Percentiles rank a stretch among this genome's conserved stretches.
Conservation (phyloP, 2,888 invertebrate genomes). For the Sminthurinus aureus region DNA sequence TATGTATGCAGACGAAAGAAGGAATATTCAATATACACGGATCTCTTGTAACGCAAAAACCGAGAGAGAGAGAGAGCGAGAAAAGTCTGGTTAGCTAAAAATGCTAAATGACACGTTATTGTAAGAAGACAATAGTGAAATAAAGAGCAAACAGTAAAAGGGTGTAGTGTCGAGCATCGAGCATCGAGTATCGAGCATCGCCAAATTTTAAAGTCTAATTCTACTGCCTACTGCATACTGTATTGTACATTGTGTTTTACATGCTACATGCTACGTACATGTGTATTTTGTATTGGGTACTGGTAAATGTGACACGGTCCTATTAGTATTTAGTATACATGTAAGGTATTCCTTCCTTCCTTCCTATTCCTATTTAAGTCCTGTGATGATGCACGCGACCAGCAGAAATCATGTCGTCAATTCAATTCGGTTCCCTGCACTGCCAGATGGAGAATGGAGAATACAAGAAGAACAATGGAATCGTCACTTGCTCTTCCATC, state of each 20-base stretch:
- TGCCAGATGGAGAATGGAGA: conserved; percentile 38
- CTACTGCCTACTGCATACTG: too few species aligned
- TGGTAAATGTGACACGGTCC: background rate
- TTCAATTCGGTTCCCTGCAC: conserved; percentile 24
- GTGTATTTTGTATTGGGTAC: too few species aligned
- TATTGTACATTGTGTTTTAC: too few species aligned
- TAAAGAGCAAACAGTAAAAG: background rate
- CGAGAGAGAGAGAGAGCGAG: background rate
- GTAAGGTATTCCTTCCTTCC: too few species aligned
- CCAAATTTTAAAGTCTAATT: background rate
- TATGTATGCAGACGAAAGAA: too few species aligned
- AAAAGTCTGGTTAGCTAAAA: background rate
- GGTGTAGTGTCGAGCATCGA: background rate
- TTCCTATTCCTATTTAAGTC: background rate
- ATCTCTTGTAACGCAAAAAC: background rate
- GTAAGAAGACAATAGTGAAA: background rate
- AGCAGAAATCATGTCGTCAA: conserved; percentile 57
- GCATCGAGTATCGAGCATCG: background rate
- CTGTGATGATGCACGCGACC: conserved; percentile 57
- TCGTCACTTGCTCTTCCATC: conserved; percentile 32
- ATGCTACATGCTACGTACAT: too few species aligned
- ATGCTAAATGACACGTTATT: background rate
- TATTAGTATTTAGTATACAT: too few species aligned
- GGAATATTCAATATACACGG: background rate
- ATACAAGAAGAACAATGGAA: conserved; percentile 25